Evolutionary conservation across 2,113 vertebrate genomes (phyloP).

Genomic region (Hymenochirus boettgeri): DNA sequence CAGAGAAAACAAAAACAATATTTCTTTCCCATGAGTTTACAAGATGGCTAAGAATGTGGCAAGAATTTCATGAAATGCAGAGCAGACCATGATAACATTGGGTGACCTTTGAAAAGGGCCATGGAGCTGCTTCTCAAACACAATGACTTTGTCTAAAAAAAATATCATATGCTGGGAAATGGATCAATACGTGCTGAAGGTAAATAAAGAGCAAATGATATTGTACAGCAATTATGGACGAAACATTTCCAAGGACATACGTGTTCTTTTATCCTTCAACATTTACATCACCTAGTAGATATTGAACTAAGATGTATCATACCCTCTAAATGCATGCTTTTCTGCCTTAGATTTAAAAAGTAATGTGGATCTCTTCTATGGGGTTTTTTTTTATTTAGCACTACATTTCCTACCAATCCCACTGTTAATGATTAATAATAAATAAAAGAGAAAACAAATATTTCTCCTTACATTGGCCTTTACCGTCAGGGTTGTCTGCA

Average conservation of each 20-base stretch:
- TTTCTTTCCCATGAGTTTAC: too few relatives aligned
- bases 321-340: constrained; percentile 12
- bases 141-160: not conserved
- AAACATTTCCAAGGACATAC: constrained; percentile 10
- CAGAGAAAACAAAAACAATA: too few relatives aligned
- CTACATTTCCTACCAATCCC: constrained; percentile 26
- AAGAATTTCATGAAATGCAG: too few relatives aligned
- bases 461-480: constrained; percentile 32
- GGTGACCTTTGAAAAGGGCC: too few relatives aligned
- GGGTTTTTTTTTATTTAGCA: constrained; percentile 29
- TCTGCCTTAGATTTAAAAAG: constrained; percentile 34
- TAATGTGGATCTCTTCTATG: constrained; percentile 10
- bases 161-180: not conserved
- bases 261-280: constrained; percentile 8
- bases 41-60: too few relatives aligned
- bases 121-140: not conserved
- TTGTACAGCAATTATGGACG: constrained; percentile 3
- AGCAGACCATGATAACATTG: too few relatives aligned
- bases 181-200: constrained; percentile 6
- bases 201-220: constrained; percentile 13
- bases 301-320: constrained; percentile 20
- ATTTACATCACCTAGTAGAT: constrained; percentile 20
- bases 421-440: constrained; percentile 29
- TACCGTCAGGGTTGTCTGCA: constrained; percentile 25
- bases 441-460: constrained; percentile 22